Evolutionary conservation across 23 tunicate species (phyloP).

Genomic region (Botrylloides violaceus): DNA sequence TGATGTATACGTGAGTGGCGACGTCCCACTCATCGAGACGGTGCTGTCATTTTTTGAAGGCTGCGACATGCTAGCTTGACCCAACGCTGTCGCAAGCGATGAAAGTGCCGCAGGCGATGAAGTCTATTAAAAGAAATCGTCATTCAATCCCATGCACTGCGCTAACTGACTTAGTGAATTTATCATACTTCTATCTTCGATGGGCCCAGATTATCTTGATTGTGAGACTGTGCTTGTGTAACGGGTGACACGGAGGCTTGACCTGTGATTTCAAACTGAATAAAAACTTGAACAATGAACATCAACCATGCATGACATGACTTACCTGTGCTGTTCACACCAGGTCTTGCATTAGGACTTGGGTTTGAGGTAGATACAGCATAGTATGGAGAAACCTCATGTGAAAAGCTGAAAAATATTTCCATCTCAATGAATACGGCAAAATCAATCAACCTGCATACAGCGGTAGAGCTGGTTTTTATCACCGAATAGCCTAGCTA

Average conservation of each 20-base stretch:
- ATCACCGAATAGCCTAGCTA: too few relatives aligned
- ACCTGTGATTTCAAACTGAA: neutral
- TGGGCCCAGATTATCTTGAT: neutral
- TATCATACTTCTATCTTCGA: too few relatives aligned
- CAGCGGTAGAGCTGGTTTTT: too few relatives aligned
- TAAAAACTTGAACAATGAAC: neutral
- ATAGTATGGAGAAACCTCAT: neutral
- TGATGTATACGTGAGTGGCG: neutral
- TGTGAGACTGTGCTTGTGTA: constrained; percentile 1
- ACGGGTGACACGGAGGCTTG: neutral
- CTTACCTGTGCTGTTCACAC: neutral
- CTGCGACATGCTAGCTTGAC: constrained; percentile 21
- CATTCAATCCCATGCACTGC: too few relatives aligned
- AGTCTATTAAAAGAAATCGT: too few relatives aligned
- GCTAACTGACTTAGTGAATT: too few relatives aligned
- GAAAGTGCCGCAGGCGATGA: constrained; percentile 40
- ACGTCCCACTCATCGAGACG: neutral
- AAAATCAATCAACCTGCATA: neutral
- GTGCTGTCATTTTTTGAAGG: neutral
- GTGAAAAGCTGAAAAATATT: neutral
- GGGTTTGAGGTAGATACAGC: neutral
- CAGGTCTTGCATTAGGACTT: neutral
- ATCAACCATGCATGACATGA: neutral
- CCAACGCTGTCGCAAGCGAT: constrained; percentile 38
- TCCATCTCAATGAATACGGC: neutral